Evolutionary conservation across 2,888 invertebrate species (phyloP).

Genomic region (Eupelmus urozonus): DNA sequence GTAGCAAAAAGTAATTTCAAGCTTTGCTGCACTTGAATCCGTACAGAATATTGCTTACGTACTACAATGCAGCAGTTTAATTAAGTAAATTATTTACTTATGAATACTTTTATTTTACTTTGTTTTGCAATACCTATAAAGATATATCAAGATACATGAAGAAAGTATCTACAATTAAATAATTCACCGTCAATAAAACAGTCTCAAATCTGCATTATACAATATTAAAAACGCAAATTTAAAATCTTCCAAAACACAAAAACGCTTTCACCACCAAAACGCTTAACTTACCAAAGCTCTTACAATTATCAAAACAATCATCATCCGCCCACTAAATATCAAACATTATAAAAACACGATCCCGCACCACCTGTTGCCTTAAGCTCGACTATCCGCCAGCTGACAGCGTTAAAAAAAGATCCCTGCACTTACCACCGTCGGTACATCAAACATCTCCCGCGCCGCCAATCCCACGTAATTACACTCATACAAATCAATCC

Average conservation of each 20-base stretch:
- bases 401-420: neutral
- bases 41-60: neutral
- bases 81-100: neutral
- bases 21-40: neutral
- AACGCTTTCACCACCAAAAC: too few species aligned
- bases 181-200: too few species aligned
- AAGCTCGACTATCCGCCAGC: neutral
- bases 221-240: too few species aligned
- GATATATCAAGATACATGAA: too few species aligned
- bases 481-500: conserved; percentile 19
- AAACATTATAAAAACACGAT: too few species aligned
- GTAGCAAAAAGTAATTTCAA: conserved; percentile 5
- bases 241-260: too few species aligned
- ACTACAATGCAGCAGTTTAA: neutral
- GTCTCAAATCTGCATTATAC: too few species aligned
- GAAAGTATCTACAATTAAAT: too few species aligned
- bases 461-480: neutral
- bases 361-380: too few species aligned
- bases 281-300: too few species aligned
- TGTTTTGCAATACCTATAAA: neutral
- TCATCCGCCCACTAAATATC: too few species aligned
- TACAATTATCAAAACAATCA: too few species aligned
- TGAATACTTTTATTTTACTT: neutral
- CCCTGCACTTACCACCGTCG: conserved; percentile 34
- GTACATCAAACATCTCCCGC: conserved; percentile 29